Evolutionary conservation across 1,140 invertebrate species (phyloP).

Genomic region (Nylanderia fulva): DNA sequence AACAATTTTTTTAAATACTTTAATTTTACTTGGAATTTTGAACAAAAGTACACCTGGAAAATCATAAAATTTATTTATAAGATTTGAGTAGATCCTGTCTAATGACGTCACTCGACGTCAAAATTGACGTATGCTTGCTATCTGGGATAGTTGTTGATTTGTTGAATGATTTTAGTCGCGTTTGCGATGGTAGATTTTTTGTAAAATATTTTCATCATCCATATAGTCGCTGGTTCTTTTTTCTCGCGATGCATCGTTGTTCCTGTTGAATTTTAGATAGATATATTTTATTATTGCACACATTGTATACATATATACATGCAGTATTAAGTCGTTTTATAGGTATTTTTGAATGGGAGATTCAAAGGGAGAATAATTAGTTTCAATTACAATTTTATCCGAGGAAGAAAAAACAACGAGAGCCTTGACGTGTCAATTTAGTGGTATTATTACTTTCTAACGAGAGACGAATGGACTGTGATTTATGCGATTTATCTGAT

Average conservation of each 20-base stretch:
- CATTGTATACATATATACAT: neutral
- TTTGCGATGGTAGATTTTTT: neutral
- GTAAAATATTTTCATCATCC: neutral
- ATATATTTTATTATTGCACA: neutral
- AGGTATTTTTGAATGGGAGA: neutral
- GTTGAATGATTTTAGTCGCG: neutral
- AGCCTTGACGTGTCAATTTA: neutral
- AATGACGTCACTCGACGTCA: too few species aligned
- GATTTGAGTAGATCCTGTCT: too few species aligned
- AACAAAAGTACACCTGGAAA: too few species aligned
- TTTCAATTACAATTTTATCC: neutral
- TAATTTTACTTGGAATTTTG: too few species aligned
- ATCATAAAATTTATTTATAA: too few species aligned
- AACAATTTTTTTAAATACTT: too few species aligned
- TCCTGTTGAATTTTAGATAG: neutral
- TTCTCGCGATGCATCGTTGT: neutral
- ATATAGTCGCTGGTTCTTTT: neutral
- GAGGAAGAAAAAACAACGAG: neutral
- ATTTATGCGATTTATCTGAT: neutral
- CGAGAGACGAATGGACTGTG: neutral
- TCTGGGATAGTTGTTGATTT: too few species aligned
- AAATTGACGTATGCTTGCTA: too few species aligned
- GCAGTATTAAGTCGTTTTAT: slow-evolving; percentile 4
- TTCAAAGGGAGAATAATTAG: too few species aligned
- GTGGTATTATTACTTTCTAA: neutral